These are phyloP conservation scores for Eupeodes corollae DNA, from an alignment of 1,140 invertebrate genomes.

Conservation along the genomic window DNA sequence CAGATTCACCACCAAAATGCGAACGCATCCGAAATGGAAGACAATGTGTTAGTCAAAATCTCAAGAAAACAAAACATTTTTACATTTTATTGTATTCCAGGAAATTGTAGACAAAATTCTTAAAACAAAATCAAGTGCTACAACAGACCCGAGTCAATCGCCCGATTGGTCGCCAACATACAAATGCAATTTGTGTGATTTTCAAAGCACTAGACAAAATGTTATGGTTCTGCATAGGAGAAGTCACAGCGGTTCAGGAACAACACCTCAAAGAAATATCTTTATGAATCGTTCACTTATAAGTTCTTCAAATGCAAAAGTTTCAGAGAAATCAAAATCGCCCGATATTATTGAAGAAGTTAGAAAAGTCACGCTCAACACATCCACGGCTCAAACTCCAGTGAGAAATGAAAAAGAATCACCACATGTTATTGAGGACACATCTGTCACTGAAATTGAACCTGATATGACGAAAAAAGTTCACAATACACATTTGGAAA, in stretches of 20 bases:
- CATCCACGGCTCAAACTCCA: no score
- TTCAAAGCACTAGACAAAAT: constrained; percentile 51
- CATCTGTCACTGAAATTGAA: neutral
- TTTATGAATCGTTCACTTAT: constrained; percentile 16
- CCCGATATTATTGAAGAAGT: no score
- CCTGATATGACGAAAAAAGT: neutral
- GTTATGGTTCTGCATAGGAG: constrained; percentile 56
- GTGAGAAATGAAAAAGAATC: neutral
- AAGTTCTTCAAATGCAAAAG: constrained; percentile 7
- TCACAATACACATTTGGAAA: no score
- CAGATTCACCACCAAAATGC: neutral
- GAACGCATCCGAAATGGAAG: no score
- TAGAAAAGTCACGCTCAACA: no score
- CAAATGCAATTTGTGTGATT: constrained; percentile 52
- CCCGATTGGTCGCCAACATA: constrained; percentile 24
- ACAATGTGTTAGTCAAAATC: no score
- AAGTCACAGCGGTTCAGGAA: constrained; percentile 39
- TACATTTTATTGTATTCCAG: no score
- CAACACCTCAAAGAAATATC: constrained; percentile 6
- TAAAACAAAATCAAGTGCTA: neutral
- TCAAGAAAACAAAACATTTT: no score
- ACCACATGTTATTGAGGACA: neutral
- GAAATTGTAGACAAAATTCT: neutral
- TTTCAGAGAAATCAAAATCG: no score
- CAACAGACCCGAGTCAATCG: neutral